A percentile compares a stretch with the other conserved stretches of the same genome.
phyloP scores from a whole-genome alignment of 2,797 vertebrate species.

The Anas bernieri region DNA sequence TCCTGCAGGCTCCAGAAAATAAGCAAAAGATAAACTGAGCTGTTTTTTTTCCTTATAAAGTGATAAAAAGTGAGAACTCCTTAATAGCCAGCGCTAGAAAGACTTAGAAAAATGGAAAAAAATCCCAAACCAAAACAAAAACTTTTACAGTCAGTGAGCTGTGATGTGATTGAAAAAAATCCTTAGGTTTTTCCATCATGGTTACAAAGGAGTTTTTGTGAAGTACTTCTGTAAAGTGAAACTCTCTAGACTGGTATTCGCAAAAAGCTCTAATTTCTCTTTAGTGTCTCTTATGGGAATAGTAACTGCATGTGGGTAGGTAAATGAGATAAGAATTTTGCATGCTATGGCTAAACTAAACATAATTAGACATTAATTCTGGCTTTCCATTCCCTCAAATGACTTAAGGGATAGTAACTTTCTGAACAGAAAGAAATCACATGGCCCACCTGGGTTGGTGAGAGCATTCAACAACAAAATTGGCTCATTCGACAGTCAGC shows the following conservation, averaged over 20 bases:
- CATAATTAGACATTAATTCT: conserved; percentile 66
- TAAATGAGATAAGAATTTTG: conserved; percentile 72
- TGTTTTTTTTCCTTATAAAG: conserved; percentile 71
- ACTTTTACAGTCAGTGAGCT: conserved; percentile 51
- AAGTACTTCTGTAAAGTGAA: conserved; percentile 71
- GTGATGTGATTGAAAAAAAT: conserved; percentile 46
- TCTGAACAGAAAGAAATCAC: conserved; percentile 47
- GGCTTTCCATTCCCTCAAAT: conserved; percentile 66
- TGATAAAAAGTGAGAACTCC: conserved; percentile 48
- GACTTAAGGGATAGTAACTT: conserved; percentile 54
- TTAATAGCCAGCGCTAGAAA: conserved; percentile 47
- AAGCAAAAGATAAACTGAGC: conserved; percentile 67
- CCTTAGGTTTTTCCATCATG: conserved; percentile 39
- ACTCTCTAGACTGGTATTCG: conserved; percentile 57
- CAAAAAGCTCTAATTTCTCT: conserved; percentile 72
- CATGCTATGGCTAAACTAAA: conserved; percentile 59
- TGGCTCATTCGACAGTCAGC: not conserved
- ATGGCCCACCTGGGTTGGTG: conserved; percentile 48
- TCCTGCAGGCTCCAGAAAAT: conserved; percentile 68
- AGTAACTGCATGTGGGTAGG: conserved; percentile 51
- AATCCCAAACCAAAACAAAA: conserved; percentile 59
- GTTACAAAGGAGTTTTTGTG: conserved; percentile 65
- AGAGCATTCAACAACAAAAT: conserved; percentile 19
- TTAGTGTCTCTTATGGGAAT: conserved; percentile 69
- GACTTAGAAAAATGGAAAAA: conserved; percentile 13